Evolutionary conservation across 1,140 invertebrate genomes (phyloP).

Genomic region (Sipha flava): DNA sequence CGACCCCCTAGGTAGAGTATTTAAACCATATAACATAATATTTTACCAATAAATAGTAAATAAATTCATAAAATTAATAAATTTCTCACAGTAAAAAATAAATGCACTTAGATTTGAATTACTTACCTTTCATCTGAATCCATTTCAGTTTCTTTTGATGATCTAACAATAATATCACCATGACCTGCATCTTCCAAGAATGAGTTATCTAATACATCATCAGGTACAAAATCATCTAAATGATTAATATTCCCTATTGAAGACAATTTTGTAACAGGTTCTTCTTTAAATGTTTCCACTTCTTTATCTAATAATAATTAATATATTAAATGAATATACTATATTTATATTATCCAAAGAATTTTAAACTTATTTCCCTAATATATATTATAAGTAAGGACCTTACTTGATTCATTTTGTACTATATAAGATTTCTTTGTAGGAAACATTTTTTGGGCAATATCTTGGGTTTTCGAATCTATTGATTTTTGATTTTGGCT

Average conservation of each 20-base stretch:
- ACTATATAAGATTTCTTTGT: background rate
- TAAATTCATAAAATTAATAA: too few species aligned
- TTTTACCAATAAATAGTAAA: too few species aligned
- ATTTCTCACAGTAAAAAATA: background rate
- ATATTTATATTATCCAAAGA: too few species aligned
- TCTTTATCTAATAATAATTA: background rate
- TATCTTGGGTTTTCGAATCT: conserved; percentile 2
- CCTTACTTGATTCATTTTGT: background rate
- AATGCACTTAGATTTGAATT: too few species aligned
- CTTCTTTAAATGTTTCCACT: background rate
- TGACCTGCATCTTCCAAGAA: conserved; percentile 66
- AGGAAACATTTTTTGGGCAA: conserved; percentile 22
- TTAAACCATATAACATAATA: background rate
- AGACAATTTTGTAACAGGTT: background rate
- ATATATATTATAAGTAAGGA: too few species aligned
- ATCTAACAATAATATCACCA: conserved; percentile 43
- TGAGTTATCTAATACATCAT: conserved; percentile 66
- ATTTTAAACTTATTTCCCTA: too few species aligned
- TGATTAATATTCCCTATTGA: conserved; percentile 44
- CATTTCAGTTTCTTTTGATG: conserved; percentile 45
- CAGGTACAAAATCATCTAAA: conserved; percentile 80
- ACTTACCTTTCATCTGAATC: conserved; percentile 50
- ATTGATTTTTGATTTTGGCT: background rate
- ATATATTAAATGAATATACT: too few species aligned
- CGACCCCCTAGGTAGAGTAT: too few species aligned